Percentiles rank a stretch among this genome's conserved stretches.
These are phyloP conservation scores for Dolichoris vasculosae DNA, from an alignment of 1,140 invertebrate species.

Conservation along the genomic window DNA sequence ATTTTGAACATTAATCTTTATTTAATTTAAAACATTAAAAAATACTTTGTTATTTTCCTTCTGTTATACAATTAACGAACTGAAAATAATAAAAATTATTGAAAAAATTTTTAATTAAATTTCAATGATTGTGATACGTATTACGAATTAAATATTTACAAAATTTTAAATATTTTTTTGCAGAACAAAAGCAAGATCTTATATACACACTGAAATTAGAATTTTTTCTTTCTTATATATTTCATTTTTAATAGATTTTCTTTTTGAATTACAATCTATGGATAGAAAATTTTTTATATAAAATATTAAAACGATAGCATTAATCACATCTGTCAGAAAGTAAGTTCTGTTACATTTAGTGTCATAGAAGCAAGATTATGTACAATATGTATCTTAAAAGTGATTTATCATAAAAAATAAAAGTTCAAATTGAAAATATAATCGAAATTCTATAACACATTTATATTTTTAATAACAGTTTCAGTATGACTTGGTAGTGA, in stretches of 20 bases:
- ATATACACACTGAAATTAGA: neutral
- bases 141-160: neutral
- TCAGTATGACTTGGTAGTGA: conserved; percentile 6
- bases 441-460: neutral
- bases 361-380: neutral
- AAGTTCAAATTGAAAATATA: neutral
- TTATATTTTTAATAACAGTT: neutral
- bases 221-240: neutral
- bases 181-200: neutral
- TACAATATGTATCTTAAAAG: neutral
- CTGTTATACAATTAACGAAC: neutral
- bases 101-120: neutral
- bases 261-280: neutral
- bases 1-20: neutral
- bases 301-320: neutral
- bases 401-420: conserved; percentile 1
- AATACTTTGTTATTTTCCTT: neutral
- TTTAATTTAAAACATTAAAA: neutral
- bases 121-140: neutral
- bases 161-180: neutral
- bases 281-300: neutral
- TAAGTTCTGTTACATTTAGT: neutral
- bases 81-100: neutral
- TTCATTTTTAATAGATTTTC: neutral
- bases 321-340: conserved; percentile 4